Base-by-base conservation (phyloP, 2,113 vertebrate genomes). In the Melanotaenia duboulayi region DNA sequence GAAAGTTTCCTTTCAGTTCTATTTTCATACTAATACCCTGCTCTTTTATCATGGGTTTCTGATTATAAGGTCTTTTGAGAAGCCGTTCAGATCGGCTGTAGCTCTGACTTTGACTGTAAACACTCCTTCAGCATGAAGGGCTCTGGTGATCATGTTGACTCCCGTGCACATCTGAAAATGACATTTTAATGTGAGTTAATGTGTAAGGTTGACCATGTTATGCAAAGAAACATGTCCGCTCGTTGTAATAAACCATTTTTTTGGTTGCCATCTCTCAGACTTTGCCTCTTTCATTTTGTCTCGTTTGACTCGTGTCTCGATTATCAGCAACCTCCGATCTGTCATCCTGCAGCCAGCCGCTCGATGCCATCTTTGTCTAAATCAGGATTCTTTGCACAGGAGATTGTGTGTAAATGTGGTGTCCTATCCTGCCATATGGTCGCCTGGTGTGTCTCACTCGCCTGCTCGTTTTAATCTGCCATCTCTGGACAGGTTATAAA, bases 211-310 rank as follows among this genome's bases (percentile, higher is more conserved):
- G 39, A 64, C 17, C 9, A 37, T 55, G 14, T 48, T 48, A 14
- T 61, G 22, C 12, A 37, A 14, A 16, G 22, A 68, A 68, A 35
- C 1, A 67, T 44, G 19, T 37, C 13, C 17, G 12, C 39, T 57
- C 11, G 60, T 57, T 65, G 37, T 64, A 82, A 82, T 89, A 78
- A 83, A 88, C 55, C 14, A 2, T 35, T 76, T 81, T 76, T 81
- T 81, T 68, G 11, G 70, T 20, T 71, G 7, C 59, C 1, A 0
- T 62, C 19, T 57, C 51, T 49, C 19, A 11, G 13, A n/a, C 20
- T 40, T 14, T 24, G 11, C 40, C 2, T 62, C 22, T 49, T 23
- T 79, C 2, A 16, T 67, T 39, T 25, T 55, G 55, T 50, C 11
- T 2, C 0, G 4, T 65, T 39, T 8, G 20, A 23, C 32, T 60